Conservation (phyloP, 2,797 vertebrate genomes). For the Cynodonichthys magdalenae region DNA sequence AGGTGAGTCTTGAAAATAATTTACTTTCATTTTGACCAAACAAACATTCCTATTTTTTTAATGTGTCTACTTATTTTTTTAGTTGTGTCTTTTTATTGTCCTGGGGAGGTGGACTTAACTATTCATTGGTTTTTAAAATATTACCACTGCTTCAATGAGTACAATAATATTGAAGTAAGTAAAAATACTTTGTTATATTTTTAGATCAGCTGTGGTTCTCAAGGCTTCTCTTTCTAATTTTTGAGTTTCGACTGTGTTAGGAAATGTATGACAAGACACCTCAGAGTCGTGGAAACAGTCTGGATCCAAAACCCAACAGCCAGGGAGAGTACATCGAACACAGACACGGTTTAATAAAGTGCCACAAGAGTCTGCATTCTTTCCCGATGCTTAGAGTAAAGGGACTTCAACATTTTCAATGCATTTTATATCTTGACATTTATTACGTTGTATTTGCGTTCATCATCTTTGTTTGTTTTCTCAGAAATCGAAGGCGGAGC, state of each 20-base stretch:
- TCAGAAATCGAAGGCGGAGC: slow-evolving; percentile 80
- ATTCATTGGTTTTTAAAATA: slow-evolving; percentile 86
- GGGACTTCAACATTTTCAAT: slow-evolving; percentile 7
- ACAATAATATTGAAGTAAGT: slow-evolving; percentile 87
- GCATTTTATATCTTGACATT: background rate
- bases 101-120: slow-evolving; percentile 76
- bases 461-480: slow-evolving; percentile 34
- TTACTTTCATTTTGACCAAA: background rate
- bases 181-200: background rate
- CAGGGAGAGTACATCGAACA: slow-evolving; percentile 83
- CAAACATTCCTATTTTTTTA: background rate
- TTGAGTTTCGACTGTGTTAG: slow-evolving; percentile 57
- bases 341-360: slow-evolving; percentile 69
- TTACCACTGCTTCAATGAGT: slow-evolving; percentile 87
- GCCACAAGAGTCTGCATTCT: slow-evolving; percentile 63
- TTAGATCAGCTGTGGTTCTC: background rate
- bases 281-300: slow-evolving; percentile 54
- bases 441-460: slow-evolving; percentile 1
- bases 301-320: slow-evolving; percentile 75
- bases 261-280: slow-evolving; percentile 78
- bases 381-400: slow-evolving; percentile 84
- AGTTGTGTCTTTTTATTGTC: slow-evolving; percentile 82
- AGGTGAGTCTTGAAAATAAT: slow-evolving; percentile 73
- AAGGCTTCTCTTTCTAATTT: background rate
- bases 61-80: slow-evolving; percentile 28